phyloP scores from a whole-genome alignment of 1,140 invertebrate species.

The Elysia chlorotica region DNA sequence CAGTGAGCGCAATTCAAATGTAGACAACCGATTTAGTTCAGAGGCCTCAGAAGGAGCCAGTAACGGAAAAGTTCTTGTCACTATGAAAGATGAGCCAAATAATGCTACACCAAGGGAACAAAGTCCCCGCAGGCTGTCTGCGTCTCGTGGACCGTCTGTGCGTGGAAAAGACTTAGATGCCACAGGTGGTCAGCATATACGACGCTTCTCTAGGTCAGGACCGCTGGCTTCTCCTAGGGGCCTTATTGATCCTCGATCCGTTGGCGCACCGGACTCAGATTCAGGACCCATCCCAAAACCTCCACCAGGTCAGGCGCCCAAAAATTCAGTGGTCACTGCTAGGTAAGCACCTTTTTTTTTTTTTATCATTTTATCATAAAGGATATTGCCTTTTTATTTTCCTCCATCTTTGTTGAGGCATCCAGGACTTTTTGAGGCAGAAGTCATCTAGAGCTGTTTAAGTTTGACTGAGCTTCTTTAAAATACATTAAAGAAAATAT shows the following conservation, averaged over 20 bases:
- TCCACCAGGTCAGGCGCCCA: conserved; percentile 40
- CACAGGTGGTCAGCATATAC: conserved; percentile 5
- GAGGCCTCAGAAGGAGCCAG: conserved; percentile 7
- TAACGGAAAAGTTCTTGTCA: conserved; percentile 2
- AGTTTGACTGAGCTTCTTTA: too few species aligned
- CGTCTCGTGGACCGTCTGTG: neutral
- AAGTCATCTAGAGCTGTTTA: too few species aligned
- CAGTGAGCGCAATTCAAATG: conserved; percentile 20
- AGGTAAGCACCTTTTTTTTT: conserved; percentile 32
- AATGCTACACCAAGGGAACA: conserved; percentile 2
- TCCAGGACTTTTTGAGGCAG: too few species aligned
- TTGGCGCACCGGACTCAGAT: conserved; percentile 3
- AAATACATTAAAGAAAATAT: too few species aligned
- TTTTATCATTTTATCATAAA: too few species aligned
- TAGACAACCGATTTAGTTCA: conserved; percentile 15
- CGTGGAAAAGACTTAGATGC: neutral
- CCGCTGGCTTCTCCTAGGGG: neutral
- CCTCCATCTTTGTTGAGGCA: too few species aligned
- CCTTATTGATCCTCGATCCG: neutral
- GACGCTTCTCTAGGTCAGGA: neutral
- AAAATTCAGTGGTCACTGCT: conserved; percentile 39
- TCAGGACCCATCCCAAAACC: conserved; percentile 32
- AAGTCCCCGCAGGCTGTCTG: neutral
- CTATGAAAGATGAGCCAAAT: conserved; percentile 16
- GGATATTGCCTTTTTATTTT: too few species aligned